Conservation (phyloP, 1,140 invertebrate species). For the Drosophila saltans region DNA sequence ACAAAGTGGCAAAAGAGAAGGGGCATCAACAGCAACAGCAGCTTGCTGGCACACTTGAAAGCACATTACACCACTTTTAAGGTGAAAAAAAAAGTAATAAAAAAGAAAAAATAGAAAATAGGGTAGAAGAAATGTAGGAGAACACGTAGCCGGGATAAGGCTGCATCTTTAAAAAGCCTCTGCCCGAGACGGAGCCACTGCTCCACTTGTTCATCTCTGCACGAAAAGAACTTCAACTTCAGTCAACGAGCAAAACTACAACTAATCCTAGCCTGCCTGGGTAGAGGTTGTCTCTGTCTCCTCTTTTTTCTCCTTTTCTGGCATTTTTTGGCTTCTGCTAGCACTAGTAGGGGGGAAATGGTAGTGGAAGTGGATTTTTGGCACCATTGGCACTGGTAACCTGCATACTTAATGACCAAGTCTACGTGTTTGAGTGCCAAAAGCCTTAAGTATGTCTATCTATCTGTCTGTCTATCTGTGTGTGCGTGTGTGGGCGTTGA, state of each 20-base stretch:
- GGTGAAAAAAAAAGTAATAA: background rate
- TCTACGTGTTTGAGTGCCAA: conserved; percentile 77
- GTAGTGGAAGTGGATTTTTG: conserved; percentile 75
- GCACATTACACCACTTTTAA: conserved; percentile 66
- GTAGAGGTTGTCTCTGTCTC: background rate
- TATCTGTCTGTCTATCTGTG: conserved; percentile 65
- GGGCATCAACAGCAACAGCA: conserved; percentile 28
- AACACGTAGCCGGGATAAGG: conserved; percentile 71
- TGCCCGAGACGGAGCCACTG: background rate
- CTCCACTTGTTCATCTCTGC: background rate
- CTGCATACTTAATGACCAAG: conserved; percentile 81
- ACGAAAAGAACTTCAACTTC: conserved; percentile 31
- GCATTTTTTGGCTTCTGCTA: conserved; percentile 47
- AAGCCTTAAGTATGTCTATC: conserved; percentile 50
- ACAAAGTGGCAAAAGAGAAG: conserved; percentile 29
- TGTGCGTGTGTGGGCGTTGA: conserved; percentile 27
- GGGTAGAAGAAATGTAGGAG: conserved; percentile 20
- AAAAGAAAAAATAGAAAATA: background rate
- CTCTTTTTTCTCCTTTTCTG: conserved; percentile 35
- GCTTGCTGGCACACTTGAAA: conserved; percentile 65
- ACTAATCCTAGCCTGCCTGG: conserved; percentile 70
- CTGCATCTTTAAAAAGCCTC: conserved; percentile 76
- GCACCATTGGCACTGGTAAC: conserved; percentile 81
- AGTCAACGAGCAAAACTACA: conserved; percentile 56
- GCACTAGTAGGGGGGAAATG: background rate